These are phyloP conservation scores for Coenobita brevimanus DNA, from an alignment of 1,140 invertebrate species.

Conservation along the genomic window DNA sequence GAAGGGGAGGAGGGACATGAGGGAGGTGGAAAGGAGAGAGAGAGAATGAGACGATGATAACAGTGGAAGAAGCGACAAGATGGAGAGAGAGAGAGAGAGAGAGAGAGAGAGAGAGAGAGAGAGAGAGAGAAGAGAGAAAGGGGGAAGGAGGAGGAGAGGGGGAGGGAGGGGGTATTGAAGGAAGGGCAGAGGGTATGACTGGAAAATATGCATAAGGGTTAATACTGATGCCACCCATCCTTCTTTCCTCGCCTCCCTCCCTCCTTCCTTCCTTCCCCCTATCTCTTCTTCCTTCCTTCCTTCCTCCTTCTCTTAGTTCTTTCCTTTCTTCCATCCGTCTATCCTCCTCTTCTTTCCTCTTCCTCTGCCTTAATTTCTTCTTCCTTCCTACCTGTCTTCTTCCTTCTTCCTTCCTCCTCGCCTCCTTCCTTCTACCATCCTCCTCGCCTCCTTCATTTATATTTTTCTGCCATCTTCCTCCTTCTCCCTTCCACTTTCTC, in stretches of 20 bases:
- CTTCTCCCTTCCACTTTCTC: background rate
- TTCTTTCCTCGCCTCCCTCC: background rate
- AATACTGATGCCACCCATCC: background rate
- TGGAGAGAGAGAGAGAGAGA: too few relatives aligned
- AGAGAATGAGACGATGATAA: background rate
- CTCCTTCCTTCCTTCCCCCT: background rate
- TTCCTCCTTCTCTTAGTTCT: background rate
- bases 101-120: too few relatives aligned
- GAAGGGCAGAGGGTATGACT: background rate
- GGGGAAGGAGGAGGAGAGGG: background rate
- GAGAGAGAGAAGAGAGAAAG: background rate
- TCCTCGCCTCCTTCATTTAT: background rate
- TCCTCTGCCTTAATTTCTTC: too few relatives aligned
- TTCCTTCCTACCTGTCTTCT: too few relatives aligned
- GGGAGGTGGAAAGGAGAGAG: background rate
- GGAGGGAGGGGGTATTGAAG: too few relatives aligned
- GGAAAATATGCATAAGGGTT: background rate
- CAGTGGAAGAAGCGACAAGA: background rate
- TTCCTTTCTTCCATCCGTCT: background rate
- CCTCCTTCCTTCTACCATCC: background rate
- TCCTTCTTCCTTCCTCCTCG: background rate
- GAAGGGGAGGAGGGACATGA: background rate
- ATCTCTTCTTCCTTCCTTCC: background rate
- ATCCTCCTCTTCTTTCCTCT: background rate
- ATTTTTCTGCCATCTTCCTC: background rate